Conservation (phyloP, 1,140 invertebrate species). For the Drosophila lini region DNA sequence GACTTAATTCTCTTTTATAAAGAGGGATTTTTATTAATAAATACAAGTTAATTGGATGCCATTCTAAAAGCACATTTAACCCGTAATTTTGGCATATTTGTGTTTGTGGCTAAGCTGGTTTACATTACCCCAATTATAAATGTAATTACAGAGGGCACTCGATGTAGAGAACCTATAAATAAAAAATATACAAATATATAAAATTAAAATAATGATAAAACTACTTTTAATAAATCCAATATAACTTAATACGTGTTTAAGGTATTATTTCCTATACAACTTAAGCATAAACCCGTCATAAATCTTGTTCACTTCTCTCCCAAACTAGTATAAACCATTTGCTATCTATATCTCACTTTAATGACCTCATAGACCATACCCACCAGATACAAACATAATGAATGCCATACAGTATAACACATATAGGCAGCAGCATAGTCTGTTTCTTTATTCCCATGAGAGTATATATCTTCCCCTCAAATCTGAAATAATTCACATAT, state of each 20-base stretch:
- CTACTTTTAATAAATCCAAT: neutral
- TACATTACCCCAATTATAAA: neutral
- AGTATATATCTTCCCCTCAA: constrained; percentile 31
- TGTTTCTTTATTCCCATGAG: constrained; percentile 47
- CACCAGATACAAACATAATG: constrained; percentile 14
- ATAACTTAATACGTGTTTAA: neutral
- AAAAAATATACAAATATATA: neutral
- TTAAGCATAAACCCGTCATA: neutral
- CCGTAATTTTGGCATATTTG: neutral
- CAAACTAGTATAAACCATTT: constrained; percentile 2
- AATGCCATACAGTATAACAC: neutral
- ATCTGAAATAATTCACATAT: constrained; percentile 33
- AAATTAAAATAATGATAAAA: neutral
- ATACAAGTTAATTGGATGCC: neutral
- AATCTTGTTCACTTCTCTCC: neutral
- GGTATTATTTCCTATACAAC: neutral
- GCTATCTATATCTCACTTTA: constrained; percentile 34
- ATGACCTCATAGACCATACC: constrained; percentile 32
- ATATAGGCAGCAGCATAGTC: constrained; percentile 19
- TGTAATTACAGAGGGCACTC: neutral
- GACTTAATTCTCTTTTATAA: neutral
- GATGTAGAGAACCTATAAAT: neutral
- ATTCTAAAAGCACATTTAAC: neutral
- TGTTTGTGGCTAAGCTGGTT: neutral
- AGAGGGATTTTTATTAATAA: neutral